Conservation (phyloP, 2,888 invertebrate genomes). For the Heliconius charithonia region DNA sequence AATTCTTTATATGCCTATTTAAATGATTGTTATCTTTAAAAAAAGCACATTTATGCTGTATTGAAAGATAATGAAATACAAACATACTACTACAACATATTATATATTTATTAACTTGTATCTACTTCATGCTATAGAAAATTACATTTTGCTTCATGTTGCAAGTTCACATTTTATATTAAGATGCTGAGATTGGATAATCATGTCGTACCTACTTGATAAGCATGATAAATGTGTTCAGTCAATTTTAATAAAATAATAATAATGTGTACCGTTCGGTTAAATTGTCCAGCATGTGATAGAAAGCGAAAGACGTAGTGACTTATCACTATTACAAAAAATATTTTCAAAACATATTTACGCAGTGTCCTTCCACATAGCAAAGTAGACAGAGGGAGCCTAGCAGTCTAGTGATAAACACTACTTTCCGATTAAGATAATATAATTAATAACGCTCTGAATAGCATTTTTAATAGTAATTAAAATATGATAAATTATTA, state of each 20-base stretch:
- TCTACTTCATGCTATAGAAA: not conserved
- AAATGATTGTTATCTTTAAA: too few species aligned
- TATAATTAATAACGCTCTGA: too few species aligned
- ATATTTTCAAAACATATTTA: too few species aligned
- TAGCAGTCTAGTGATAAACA: too few species aligned
- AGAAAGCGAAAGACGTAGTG: not conserved
- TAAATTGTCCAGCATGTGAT: not conserved
- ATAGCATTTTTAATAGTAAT: too few species aligned
- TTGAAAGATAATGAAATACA: not conserved
- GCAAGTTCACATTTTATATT: slow-evolving; percentile 4
- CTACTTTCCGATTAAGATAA: too few species aligned
- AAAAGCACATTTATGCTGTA: not conserved
- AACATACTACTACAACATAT: not conserved
- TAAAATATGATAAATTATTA: too few species aligned
- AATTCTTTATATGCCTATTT: too few species aligned
- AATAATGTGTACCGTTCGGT: not conserved
- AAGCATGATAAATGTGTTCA: not conserved
- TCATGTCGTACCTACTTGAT: not conserved
- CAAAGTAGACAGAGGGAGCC: too few species aligned
- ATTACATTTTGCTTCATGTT: not conserved
- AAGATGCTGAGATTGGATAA: slow-evolving; percentile 1
- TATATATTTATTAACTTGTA: not conserved
- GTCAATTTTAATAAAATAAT: not conserved
- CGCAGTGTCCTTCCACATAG: too few species aligned
- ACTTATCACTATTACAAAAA: not conserved